These are phyloP conservation scores for Ceramica pisi DNA, from an alignment of 2,888 invertebrate species.

Conservation along the genomic window DNA sequence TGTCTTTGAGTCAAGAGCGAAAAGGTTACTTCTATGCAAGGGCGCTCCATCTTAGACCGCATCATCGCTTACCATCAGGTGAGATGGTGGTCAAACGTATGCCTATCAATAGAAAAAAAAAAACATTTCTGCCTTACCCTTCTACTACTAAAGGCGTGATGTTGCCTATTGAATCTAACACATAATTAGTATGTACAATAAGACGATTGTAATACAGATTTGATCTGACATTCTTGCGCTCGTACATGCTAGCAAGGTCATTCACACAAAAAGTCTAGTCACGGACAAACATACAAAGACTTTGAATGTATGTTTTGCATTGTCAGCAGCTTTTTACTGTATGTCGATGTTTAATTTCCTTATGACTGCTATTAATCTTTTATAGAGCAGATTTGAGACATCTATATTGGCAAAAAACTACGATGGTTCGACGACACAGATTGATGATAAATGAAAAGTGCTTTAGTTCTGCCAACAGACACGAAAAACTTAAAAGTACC, in stretches of 20 bases:
- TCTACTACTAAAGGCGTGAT: not conserved
- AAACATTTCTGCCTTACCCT: not conserved
- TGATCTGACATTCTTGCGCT: constrained; percentile 39
- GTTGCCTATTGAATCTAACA: not conserved
- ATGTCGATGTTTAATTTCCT: constrained; percentile 20
- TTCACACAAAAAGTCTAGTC: constrained; percentile 46
- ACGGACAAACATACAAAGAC: constrained; percentile 35
- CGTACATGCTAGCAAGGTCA: constrained; percentile 41
- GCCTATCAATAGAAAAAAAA: too few species aligned
- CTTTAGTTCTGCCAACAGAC: not conserved
- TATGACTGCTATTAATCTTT: constrained; percentile 26
- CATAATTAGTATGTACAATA: constrained; percentile 28
- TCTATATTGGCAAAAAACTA: not conserved
- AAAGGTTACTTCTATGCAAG: too few species aligned
- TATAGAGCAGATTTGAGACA: not conserved
- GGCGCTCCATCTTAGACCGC: too few species aligned
- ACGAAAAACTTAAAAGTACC: too few species aligned
- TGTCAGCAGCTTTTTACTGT: constrained; percentile 17
- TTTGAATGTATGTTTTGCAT: constrained; percentile 33
- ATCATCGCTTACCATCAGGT: too few species aligned
- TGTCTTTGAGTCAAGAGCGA: too few species aligned
- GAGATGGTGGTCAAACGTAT: too few species aligned
- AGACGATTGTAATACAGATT: constrained; percentile 35
- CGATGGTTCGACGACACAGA: not conserved
- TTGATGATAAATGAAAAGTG: not conserved